A percentile compares a stretch with the other conserved stretches of the same genome.
Evolutionary conservation across 2,113 vertebrate species (phyloP).

Genomic region (Sinocyclocheilus grahami): DNA sequence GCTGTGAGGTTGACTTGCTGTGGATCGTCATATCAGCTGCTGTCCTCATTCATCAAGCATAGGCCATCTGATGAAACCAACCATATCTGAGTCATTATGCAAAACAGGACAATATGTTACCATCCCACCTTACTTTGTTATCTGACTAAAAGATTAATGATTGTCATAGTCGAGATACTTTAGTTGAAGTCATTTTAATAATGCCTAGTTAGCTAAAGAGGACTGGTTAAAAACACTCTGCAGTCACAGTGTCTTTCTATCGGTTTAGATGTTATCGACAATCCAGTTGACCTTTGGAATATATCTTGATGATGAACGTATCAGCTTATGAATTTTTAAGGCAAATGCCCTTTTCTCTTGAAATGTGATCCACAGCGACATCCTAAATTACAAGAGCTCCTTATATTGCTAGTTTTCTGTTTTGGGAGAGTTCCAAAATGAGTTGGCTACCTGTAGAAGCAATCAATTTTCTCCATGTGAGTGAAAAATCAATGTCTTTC

Average conservation of each 20-base stretch:
- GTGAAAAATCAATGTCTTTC: not conserved
- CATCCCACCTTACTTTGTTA: not conserved
- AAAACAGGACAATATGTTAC: constrained; percentile 8
- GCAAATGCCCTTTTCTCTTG: not conserved
- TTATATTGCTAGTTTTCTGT: not conserved
- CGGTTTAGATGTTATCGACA: constrained; percentile 4
- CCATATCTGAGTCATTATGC: constrained; percentile 4
- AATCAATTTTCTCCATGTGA: no score
- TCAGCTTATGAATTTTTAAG: not conserved
- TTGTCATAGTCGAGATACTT: constrained; percentile 26
- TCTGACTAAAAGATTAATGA: constrained; percentile 16
- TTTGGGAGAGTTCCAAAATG: not conserved
- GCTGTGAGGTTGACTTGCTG: not conserved
- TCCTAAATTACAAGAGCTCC: not conserved
- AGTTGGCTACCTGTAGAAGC: no score
- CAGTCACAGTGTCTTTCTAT: not conserved
- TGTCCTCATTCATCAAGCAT: constrained; percentile 5
- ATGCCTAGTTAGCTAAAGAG: not conserved
- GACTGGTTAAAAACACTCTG: not conserved
- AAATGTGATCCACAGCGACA: not conserved
- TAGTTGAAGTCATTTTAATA: not conserved
- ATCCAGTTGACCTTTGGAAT: constrained; percentile 8
- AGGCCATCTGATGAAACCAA: not conserved
- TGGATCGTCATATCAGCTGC: constrained; percentile 6
- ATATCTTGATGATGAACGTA: not conserved